Evolutionary conservation across 2,113 vertebrate species (phyloP), one percentile per base, ranked within the genome.

Genomic region (Eupsittula cactorum): DNA sequence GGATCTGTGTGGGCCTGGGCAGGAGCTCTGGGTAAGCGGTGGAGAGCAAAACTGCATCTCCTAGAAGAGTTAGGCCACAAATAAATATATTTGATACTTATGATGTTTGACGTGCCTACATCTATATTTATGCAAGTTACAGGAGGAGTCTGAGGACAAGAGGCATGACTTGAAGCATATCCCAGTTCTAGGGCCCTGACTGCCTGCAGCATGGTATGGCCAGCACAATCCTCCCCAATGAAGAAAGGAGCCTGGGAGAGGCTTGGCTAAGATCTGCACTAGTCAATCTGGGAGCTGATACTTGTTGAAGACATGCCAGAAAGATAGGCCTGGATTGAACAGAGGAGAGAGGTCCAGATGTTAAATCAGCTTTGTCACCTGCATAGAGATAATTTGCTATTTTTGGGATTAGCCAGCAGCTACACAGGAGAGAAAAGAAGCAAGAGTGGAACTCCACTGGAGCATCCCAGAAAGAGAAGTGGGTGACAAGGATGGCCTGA

Each of bases 151-250:
- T 35, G n/a, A 76, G 52, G 63, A 53, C 8, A 24, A 53, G 28
- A 39, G 8, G 6, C 0, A 0, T 57, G 50, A 63, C n/a, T 16
- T n/a, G 23, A 50, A 39, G 44, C 16, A 15, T 4, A n/a, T 46
- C 11, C 18, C 42, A 13, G 16, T 80, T 86, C 31, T 29, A 37
- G 37, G 5, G n/a, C 21, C 15, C 41, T 57, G 35, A 59, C n/a
- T 39, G 20, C n/a, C 2, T 0, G 16, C 29, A 74, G 49, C 33
- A 19, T 6, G 13, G 37, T 7, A 10, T 49, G 42, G 70, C 50
- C 62, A 71, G 21, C 20, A 41, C 5, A 31, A 7, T 25, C 65
- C 70, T 85, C 11, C 19, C 23, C 18, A 27, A n/a, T 41, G 15
- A 37, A 71, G 27, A 47, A 79, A 60, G 42, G 8, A 71, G 42